These are phyloP conservation scores for Eremophila alpestris DNA, from an alignment of 2,797 vertebrate genomes.

Conservation along the genomic window DNA sequence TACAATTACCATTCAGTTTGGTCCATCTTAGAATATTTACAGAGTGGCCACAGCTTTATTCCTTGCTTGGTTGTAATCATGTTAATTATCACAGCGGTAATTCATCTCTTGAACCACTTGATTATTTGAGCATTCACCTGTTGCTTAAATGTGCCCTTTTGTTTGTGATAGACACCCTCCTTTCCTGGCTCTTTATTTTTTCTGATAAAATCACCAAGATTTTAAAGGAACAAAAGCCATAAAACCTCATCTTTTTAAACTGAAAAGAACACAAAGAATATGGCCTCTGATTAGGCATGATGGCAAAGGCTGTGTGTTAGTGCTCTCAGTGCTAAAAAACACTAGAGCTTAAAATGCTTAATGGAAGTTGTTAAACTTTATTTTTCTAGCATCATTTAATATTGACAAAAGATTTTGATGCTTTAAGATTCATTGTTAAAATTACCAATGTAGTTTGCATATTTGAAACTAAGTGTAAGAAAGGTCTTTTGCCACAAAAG, in stretches of 20 bases:
- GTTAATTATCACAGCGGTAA: not conserved
- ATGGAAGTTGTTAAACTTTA: constrained; percentile 30
- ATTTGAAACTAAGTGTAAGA: not conserved
- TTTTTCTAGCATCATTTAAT: constrained; percentile 37
- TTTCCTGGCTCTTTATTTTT: not conserved
- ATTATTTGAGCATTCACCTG: not conserved
- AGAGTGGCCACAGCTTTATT: not conserved
- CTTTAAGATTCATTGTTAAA: constrained; percentile 29
- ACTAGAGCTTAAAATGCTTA: constrained; percentile 26
- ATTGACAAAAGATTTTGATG: constrained; percentile 18
- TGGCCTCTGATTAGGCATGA: not conserved
- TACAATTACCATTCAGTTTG: not conserved
- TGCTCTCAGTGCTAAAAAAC: constrained; percentile 14
- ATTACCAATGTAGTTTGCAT: not conserved
- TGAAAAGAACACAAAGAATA: not conserved
- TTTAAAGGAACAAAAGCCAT: not conserved
- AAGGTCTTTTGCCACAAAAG: not conserved
- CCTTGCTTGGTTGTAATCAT: not conserved
- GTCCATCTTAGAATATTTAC: not conserved
- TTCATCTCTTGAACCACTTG: not conserved
- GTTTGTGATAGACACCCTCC: not conserved
- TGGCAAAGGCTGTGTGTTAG: constrained; percentile 13
- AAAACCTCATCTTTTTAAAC: not conserved
- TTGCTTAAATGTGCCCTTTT: not conserved
- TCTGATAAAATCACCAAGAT: not conserved